Conservation (phyloP, 2,797 vertebrate species). For the Pseudomugil tenellus region DNA sequence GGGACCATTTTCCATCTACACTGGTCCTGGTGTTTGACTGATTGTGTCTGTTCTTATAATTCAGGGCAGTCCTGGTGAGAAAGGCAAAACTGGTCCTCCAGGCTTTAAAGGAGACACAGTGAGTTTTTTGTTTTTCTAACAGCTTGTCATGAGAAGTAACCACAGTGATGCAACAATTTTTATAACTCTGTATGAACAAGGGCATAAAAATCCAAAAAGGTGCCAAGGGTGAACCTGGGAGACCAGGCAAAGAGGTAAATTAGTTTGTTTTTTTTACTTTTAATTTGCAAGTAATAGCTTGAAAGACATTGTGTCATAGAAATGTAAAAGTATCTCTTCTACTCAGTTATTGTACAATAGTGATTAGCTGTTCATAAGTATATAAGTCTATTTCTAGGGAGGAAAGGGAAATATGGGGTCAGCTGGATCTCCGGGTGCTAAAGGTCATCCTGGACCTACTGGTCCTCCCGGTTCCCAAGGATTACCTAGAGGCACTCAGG, state of each 20-base stretch:
- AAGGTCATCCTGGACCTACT: slow-evolving; percentile 71
- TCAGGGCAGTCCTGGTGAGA: slow-evolving; percentile 75
- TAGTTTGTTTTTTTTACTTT: slow-evolving; percentile 1
- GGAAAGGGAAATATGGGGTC: slow-evolving; percentile 54
- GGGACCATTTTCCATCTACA: neutral
- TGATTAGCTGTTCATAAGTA: neutral
- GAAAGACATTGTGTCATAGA: neutral
- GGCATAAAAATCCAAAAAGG: slow-evolving; percentile 68
- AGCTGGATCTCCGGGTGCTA: slow-evolving; percentile 65
- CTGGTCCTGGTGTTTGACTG: neutral
- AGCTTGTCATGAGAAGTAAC: neutral
- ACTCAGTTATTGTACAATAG: neutral
- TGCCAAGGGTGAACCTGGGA: slow-evolving; percentile 71
- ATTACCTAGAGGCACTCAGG: slow-evolving; percentile 64
- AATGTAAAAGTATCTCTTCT: neutral
- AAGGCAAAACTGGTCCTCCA: slow-evolving; percentile 60
- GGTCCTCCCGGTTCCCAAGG: slow-evolving; percentile 74
- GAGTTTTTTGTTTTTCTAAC: slow-evolving; percentile 26
- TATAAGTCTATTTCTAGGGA: slow-evolving; percentile 53
- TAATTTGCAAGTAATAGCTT: neutral
- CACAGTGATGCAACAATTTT: slow-evolving; percentile 9
- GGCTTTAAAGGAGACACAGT: slow-evolving; percentile 77
- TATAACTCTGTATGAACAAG: slow-evolving; percentile 55
- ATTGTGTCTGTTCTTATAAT: slow-evolving; percentile 28
- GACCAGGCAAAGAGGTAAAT: slow-evolving; percentile 71